Percentiles rank a stretch among this genome's conserved stretches.
These are phyloP conservation scores for Ancistrus triradiatus DNA, from an alignment of 2,113 vertebrate genomes.

Conservation along the genomic window DNA sequence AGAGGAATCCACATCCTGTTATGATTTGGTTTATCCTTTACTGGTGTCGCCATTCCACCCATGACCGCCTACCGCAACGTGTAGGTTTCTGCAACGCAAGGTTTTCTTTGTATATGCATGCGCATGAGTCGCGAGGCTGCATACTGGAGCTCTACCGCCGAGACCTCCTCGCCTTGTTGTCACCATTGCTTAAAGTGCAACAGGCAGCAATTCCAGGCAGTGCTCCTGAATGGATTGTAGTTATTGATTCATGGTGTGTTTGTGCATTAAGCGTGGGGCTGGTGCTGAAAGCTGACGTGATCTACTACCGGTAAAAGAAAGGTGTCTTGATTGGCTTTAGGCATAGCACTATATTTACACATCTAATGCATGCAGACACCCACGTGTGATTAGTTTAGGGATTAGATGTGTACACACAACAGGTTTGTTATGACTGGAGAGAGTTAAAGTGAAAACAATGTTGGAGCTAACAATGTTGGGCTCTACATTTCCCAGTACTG, in stretches of 20 bases:
- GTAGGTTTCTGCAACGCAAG: neutral
- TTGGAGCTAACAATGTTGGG: too few species aligned
- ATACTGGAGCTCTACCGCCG: conserved; percentile 24
- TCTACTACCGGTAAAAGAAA: neutral
- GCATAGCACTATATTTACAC: too few species aligned
- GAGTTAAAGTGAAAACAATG: too few species aligned
- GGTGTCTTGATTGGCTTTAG: too few species aligned
- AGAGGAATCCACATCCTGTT: conserved; percentile 4
- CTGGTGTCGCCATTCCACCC: neutral
- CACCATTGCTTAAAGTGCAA: too few species aligned
- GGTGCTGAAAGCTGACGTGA: neutral
- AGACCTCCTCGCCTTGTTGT: too few species aligned
- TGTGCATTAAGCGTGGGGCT: conserved; percentile 36
- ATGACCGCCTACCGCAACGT: conserved; percentile 5
- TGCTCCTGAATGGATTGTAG: conserved; percentile 26
- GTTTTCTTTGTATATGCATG: neutral
- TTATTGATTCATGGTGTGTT: conserved; percentile 43
- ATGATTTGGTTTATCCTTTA: conserved; percentile 18
- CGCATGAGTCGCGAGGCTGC: neutral
- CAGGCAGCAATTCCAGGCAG: conserved; percentile 30
- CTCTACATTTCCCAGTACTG: too few species aligned
- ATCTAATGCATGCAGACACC: too few species aligned
- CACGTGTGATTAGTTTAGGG: too few species aligned
- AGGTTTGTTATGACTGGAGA: too few species aligned
- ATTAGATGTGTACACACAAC: too few species aligned